A percentile compares a stretch with the other conserved stretches of the same genome.
These are phyloP conservation scores for Pteruthius melanotis DNA, from an alignment of 2,113 vertebrate species.

Conservation along the genomic window DNA sequence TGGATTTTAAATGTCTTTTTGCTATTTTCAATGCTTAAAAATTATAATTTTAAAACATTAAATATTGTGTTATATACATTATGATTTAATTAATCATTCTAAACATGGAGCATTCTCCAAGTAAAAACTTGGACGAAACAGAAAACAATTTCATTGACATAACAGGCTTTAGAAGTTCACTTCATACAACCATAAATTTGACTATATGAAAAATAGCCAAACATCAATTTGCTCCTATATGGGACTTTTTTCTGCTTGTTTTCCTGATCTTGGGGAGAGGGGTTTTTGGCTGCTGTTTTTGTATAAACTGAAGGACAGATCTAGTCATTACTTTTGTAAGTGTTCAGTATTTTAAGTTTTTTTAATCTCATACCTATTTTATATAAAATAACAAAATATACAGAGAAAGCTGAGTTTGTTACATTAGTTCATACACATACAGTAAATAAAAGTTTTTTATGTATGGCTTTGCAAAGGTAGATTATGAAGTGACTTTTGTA, in stretches of 20 bases:
- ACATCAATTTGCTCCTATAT: conserved; percentile 59
- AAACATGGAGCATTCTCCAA: conserved; percentile 70
- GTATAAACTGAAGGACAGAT: conserved; percentile 67
- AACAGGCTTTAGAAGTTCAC: conserved; percentile 69
- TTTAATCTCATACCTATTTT: conserved; percentile 77
- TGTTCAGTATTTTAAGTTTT: conserved; percentile 74
- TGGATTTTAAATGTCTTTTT: conserved; percentile 78
- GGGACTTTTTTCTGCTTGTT: background rate
- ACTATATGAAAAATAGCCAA: conserved; percentile 78
- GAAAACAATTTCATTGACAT: conserved; percentile 68
- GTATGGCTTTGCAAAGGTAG: conserved; percentile 98
- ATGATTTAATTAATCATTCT: conserved; percentile 68
- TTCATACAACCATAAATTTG: conserved; percentile 68
- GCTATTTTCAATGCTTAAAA: conserved; percentile 81
- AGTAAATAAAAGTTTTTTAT: conserved; percentile 80
- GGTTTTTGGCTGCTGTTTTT: conserved; percentile 31
- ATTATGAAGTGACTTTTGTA: conserved; percentile 81
- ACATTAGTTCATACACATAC: conserved; percentile 87
- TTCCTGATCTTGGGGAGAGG: background rate
- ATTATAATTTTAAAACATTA: conserved; percentile 83
- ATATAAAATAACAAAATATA: conserved; percentile 97
- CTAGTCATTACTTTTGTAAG: conserved; percentile 63
- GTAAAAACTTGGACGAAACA: conserved; percentile 63
- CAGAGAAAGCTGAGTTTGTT: conserved; percentile 83
- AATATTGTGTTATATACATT: conserved; percentile 80